Base-by-base conservation (phyloP, 2,888 invertebrate genomes). In the Cephus nigrinus region DNA sequence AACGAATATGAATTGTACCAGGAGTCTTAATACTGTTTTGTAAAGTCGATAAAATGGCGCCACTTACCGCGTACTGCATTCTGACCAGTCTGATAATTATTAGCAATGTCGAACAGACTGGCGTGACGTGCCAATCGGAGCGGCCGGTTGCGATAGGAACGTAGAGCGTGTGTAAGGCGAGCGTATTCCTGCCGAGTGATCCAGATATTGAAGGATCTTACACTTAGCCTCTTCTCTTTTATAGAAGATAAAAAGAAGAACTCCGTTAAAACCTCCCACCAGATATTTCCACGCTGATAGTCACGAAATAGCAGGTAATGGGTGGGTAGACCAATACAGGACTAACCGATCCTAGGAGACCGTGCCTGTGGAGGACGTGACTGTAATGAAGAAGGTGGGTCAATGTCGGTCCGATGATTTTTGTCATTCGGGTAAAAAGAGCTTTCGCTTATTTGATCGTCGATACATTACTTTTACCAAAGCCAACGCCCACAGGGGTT, bases 161-260 rank as follows among this genome's bases (percentile, higher is more conserved):
- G 40, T 55, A 23, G 40, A 55, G 23, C 40, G 31, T 71, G 30
- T 23, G 12, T 33, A 30, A 73, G 35, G 35, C 33, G 80, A 76
- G 75, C 75, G 79, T 80, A 80, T 82, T 79, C 79, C 80, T 80
- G 79, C 74, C 83, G 83, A 76, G 80, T 80, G 87, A 82, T 87
- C 86, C 84, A 81, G 87, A 84, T 85, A 89, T 88, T 88, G 88
- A 87, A 82, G 82, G 82, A 80, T 82, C 77, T 80, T 74, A 79
- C 81, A 74, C 80, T 76, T 69, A 76, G 78, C 69, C 83, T 84
- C 86, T 87, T 85, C 85, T 84, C 88, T 89, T 89, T 89, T 89
- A 89, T 89, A 89, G 81, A 88, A 85, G 88, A 88, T 87, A 86
- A 88, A 88, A 86, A 86, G 86, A 87, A 79, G 83, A 86, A 80